Evolutionary conservation across 53 echinoderm and acorn worm genomes (phyloP), one percentile per base, ranked within the genome.

Genomic region (Paracentrotus lividus): DNA sequence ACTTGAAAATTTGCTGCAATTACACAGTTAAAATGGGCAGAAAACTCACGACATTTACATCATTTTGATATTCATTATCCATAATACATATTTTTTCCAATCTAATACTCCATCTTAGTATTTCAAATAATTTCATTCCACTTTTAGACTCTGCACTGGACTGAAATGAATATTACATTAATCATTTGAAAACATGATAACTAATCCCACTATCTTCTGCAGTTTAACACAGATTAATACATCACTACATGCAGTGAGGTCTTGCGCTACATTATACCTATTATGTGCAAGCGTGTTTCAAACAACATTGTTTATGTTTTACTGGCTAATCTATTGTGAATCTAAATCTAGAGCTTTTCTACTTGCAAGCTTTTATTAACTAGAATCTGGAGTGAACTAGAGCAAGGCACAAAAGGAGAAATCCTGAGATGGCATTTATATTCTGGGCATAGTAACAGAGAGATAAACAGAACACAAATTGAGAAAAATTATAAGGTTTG

Each of bases 381-480:
- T 38, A 7, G 34, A 54, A 64, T 23, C 10, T 18, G 64, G 89
- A 60, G 43, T 60, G 44, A 64, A 89, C 8, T 60, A 58, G 65
- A 89, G 64, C 38, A 89, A 89, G 89, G 89, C 89, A 89, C 89
- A 61, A 61, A 60, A 89, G 89, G 89, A 89, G 89, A 44, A 87
- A 44, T 61, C 89, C 89, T 89, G 89, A 89, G 89, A 89, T 42
- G 87, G 18, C 40, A 40, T 87, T n/a, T n/a, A n/a, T 87, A 55
- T 87, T 56, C 47, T 81, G 81, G 81, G 81, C 81, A 81, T 81
- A 81, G 81, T 47, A 20, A 42, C 42, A 43, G 18, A 42, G 52
- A 3, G n/a, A n/a, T n/a, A 10, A 57, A 57, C 57, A 57, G 81
- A 81, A n/a, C 47, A 81, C 26, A 26, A 24, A 9, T 24, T 44